Percentiles rank a stretch among this genome's conserved stretches.
Evolutionary conservation across 1,140 invertebrate species (phyloP).

Genomic region (Brachionus rubens): DNA sequence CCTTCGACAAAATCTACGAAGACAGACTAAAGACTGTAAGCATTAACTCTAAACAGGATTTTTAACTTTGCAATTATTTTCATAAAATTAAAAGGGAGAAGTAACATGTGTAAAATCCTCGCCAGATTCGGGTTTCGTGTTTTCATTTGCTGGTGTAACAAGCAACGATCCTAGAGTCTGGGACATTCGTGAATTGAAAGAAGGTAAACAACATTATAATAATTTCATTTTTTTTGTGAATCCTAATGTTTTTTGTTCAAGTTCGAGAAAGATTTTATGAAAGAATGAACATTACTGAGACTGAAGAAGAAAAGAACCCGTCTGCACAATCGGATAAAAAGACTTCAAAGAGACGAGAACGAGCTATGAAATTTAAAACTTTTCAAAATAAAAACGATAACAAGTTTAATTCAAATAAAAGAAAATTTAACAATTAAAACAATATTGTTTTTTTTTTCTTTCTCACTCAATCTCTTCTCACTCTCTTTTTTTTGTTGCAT

Average conservation of each 20-base stretch:
- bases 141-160: conserved; percentile 14
- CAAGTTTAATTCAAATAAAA: no score
- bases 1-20: conserved; percentile 5
- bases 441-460: no score
- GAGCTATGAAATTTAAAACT: neutral
- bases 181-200: conserved; percentile 40
- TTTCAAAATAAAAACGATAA: neutral
- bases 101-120: conserved; percentile 5
- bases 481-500: no score
- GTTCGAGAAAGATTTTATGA: neutral
- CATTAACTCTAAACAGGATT: no score
- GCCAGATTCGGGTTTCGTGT: conserved; percentile 27
- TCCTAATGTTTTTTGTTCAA: neutral
- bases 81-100: neutral
- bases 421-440: no score
- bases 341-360: neutral
- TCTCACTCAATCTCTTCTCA: no score
- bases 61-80: neutral
- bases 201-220: neutral
- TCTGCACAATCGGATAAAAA: neutral
- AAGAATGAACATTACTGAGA: neutral
- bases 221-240: neutral
- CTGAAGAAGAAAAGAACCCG: neutral
- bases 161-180: conserved; percentile 20
- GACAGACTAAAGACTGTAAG: conserved; percentile 12